A percentile compares a stretch with the other conserved stretches of the same genome.
Conservation (phyloP, 1,140 invertebrate species). For the Mylabris phalerata region DNA sequence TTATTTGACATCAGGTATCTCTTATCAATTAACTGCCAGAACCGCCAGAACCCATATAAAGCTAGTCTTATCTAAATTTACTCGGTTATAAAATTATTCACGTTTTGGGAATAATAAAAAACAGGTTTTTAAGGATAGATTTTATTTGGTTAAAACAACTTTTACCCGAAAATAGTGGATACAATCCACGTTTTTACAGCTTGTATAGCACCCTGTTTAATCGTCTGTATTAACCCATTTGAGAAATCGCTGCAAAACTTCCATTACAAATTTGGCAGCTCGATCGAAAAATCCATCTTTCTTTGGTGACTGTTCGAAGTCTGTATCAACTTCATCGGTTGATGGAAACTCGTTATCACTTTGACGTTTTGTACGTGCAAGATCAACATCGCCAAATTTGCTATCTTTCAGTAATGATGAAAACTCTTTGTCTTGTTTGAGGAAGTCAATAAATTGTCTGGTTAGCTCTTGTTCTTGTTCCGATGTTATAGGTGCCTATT, state of each 20-base stretch:
- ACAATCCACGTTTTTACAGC: conserved; percentile 17
- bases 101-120: too few species aligned
- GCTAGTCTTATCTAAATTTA: too few species aligned
- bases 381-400: not conserved
- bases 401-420: conserved; percentile 20
- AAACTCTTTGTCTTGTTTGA: conserved; percentile 33
- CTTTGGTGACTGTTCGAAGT: conserved; percentile 1
- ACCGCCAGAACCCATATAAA: too few species aligned
- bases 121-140: not conserved
- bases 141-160: not conserved
- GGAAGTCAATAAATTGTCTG: conserved; percentile 31
- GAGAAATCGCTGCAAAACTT: conserved; percentile 40
- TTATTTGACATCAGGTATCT: too few species aligned
- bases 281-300: conserved; percentile 38
- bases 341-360: not conserved
- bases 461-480: conserved; percentile 20
- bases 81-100: too few species aligned
- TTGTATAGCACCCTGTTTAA: conserved; percentile 20
- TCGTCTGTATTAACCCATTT: conserved; percentile 40
- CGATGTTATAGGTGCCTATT: conserved; percentile 16
- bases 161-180: conserved; percentile 26
- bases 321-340: not conserved
- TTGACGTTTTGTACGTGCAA: not conserved
- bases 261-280: conserved; percentile 40
- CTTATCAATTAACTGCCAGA: too few species aligned